Evolutionary conservation across 1,140 invertebrate genomes (phyloP), one percentile per base, ranked within the genome.

Genomic region (Adelges cooleyi): DNA sequence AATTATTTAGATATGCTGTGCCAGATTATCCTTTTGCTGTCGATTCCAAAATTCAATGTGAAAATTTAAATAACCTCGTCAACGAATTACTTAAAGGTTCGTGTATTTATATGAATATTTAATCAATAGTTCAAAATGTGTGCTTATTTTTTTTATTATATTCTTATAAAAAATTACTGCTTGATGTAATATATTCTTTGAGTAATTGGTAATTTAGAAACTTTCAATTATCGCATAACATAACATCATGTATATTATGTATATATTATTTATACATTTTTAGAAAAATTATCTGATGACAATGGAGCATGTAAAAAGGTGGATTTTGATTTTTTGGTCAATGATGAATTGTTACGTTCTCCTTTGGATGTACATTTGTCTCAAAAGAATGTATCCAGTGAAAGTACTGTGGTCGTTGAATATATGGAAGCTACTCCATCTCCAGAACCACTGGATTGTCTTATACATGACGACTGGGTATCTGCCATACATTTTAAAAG

Each of bases 401-500:
- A 94, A 77, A 79, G 82, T 56, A 84, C 89, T 23, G 77, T 95
- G 68, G 84, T 90, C 65, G 79, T 97, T 53, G 93, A 97, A 77
- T 97, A 95, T 78, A 76, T 96, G 36, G 87, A 92, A 74, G 82
- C 86, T 70, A 84, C 86, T 68, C 89, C 91, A 48, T 84, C 92
- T 3, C 95, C 94, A 0, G 82, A 89, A 72, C 93, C 93, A 11
- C 82, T 92, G 73, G 87, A 95, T 73, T 90, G 88, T 72, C 77
- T 97, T 52, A 80, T 92, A 71, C 92, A 96, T 74, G 91, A 97
- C 77, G 94, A 98, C 75, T 98, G 95, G 95, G 90, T 98, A 11
- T 86, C 87, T 51, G 85, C 89, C 38, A 84, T 95, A 22, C 82
- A 87, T 68, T 80, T 83, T 53, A 76, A 77, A 66, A 80, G 82